Evolutionary conservation across 2,797 vertebrate genomes (phyloP), one percentile per base, ranked within the genome.

Genomic region (Sebastes matsubarae): DNA sequence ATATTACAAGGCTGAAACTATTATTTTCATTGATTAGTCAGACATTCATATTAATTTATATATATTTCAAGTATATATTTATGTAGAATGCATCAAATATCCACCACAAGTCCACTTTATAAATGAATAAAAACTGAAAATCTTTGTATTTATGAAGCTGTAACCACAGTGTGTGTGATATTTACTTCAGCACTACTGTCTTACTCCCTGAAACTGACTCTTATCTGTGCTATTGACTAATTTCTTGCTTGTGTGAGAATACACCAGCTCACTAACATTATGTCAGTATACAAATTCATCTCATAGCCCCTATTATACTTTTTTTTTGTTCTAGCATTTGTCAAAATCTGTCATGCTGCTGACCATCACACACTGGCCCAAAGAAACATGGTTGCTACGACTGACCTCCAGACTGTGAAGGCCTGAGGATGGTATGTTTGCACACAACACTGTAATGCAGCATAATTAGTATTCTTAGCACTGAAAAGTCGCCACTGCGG

Each of bases 351-450:
- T 96, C 8, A 16, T 0, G 1, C 20, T 25, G 66, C 54, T 11
- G n/a, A 4, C 97, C 86, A 94, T 67, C 95, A 96, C 72, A 96
- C 97, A 0, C 91, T 96, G 1, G 96, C 90, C 1, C 95, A 97
- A 36, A 96, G 96, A 89, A 96, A 96, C 87, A 96, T 96, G 2
- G 95, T 95, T 0, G 82, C 96, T 8, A 84, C 95, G 72, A 96
- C 97, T 3, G 96, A 96, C 1, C 93, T 96, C 29, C 92, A 95
- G 10, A 94, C 96, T 0, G 95, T 96, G 20, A 96, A 0, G 94
- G 94, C 30, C 96, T 0, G 95, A 96, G 83, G 96, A 97, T 25
- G 96, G 97, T 98, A 89, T 20, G 90, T 75, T 63, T 69, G 13
- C 54, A 57, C 46, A 24, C 38, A 36, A 38, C 36, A 11, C 14